Percentiles rank a stretch among this genome's conserved stretches.
phyloP scores from a whole-genome alignment of 2,888 invertebrate species.

The Bombylius discolor region DNA sequence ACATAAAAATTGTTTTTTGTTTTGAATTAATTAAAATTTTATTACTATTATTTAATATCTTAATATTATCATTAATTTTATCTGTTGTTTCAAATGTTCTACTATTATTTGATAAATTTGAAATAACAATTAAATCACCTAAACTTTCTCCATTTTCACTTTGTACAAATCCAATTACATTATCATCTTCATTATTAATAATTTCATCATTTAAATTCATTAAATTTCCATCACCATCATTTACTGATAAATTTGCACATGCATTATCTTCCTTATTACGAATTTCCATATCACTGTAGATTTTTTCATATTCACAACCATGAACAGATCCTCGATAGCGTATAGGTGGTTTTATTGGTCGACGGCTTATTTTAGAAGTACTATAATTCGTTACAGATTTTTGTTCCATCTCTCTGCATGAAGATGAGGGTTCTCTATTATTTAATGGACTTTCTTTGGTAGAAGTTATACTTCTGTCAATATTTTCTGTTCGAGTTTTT shows the following conservation, averaged over 20 bases:
- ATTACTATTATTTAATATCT: constrained; percentile 16
- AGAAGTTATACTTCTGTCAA: too few species aligned
- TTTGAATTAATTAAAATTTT: constrained; percentile 17
- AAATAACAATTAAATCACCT: constrained; percentile 48
- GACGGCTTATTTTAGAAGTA: constrained; percentile 42
- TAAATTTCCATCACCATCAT: constrained; percentile 14
- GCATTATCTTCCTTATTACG: too few species aligned
- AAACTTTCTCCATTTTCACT: constrained; percentile 44
- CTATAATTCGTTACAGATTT: constrained; percentile 16
- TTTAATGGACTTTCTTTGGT: too few species aligned
- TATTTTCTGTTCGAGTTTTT: too few species aligned
- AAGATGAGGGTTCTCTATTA: too few species aligned
- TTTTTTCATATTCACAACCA: constrained; percentile 62
- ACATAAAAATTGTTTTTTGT: constrained; percentile 19
- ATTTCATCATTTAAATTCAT: too few species aligned
- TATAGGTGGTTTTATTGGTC: constrained; percentile 52
- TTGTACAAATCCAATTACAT: constrained; percentile 50
- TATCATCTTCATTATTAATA: constrained; percentile 16
- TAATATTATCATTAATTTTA: too few species aligned
- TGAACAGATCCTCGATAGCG: constrained; percentile 49
- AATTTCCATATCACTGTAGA: constrained; percentile 58
- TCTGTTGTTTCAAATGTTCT: too few species aligned
- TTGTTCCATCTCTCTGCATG: too few species aligned
- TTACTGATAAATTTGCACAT: constrained; percentile 12
- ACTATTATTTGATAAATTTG: too few species aligned